Evolutionary conservation across 64 coral and sea anemone species (phyloP).

Genomic region (Stichodactyla helianthus): DNA sequence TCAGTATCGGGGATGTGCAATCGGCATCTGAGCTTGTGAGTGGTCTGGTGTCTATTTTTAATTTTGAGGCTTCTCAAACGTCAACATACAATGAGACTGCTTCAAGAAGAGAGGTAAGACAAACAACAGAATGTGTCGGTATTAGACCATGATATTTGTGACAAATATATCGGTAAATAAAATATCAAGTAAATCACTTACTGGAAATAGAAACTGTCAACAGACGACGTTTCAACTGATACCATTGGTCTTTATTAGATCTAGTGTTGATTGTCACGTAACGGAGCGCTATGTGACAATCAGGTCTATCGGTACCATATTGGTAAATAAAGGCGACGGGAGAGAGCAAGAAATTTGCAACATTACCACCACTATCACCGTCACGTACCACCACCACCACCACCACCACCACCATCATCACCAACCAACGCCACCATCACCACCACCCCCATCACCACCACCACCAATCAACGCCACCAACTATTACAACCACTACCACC

Average conservation of each 20-base stretch:
- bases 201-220: too few relatives aligned
- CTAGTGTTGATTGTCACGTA: too few relatives aligned
- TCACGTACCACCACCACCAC: background rate
- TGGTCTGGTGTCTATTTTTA: constrained; percentile 31
- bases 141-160: background rate
- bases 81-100: background rate
- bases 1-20: constrained; percentile 42
- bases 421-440: background rate
- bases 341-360: too few relatives aligned
- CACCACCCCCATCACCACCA: background rate
- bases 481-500: background rate
- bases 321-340: too few relatives aligned
- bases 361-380: background rate
- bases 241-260: too few relatives aligned
- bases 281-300: too few relatives aligned
- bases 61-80: constrained; percentile 13
- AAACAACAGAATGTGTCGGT: background rate
- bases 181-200: too few relatives aligned
- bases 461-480: background rate
- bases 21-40: constrained; percentile 46
- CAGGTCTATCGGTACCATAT: too few relatives aligned
- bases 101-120: background rate
- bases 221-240: too few relatives aligned
- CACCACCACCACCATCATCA: background rate
- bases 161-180: too few relatives aligned